Conservation (phyloP, 1,140 invertebrate species). For the Heliconius nattereri region DNA sequence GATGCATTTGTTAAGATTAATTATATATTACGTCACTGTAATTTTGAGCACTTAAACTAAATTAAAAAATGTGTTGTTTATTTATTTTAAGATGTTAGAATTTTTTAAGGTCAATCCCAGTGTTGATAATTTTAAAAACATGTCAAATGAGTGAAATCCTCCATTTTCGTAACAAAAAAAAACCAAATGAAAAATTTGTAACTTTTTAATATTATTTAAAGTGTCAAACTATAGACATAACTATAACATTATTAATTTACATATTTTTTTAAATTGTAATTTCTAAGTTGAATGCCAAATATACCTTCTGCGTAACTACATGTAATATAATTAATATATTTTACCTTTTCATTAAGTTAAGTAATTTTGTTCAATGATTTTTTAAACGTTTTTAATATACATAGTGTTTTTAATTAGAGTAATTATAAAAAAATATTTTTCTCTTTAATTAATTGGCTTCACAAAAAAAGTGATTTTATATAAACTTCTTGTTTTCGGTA, state of each 20-base stretch:
- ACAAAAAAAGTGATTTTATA: background rate
- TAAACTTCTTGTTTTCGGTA: too few relatives aligned
- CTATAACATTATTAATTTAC: background rate
- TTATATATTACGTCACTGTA: background rate
- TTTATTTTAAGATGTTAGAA: background rate
- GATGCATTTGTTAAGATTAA: conserved; percentile 23
- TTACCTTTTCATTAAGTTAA: background rate
- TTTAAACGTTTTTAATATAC: background rate
- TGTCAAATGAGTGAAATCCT: background rate
- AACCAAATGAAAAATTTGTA: background rate
- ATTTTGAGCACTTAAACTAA: background rate
- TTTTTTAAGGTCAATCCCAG: background rate
- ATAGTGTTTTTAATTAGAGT: background rate
- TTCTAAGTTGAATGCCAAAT: conserved; percentile 12
- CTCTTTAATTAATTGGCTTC: background rate
- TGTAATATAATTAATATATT: background rate
- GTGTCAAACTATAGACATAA: too few relatives aligned
- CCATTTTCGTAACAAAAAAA: background rate
- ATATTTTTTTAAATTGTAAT: conserved; percentile 1
- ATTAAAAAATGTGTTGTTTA: background rate
- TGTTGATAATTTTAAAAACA: background rate
- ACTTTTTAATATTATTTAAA: too few relatives aligned
- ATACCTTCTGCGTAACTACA: background rate
- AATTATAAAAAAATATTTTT: background rate
- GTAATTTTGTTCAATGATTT: conserved; percentile 1